Conservation (phyloP, 2,888 invertebrate species). For the Orchesella flavescens region DNA sequence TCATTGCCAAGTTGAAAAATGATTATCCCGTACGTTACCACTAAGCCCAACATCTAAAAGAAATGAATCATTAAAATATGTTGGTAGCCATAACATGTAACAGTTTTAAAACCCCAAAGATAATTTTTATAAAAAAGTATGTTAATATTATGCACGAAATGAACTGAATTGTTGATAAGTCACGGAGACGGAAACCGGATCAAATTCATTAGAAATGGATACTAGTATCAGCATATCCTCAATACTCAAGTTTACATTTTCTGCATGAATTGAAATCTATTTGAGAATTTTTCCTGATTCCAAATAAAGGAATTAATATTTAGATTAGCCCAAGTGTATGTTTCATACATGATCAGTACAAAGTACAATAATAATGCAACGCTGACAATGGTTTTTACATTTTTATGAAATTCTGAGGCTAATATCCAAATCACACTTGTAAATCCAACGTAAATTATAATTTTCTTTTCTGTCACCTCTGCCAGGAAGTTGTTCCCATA, state of each 20-base stretch:
- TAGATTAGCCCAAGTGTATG: too few species aligned
- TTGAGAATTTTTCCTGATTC: background rate
- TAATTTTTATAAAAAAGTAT: too few species aligned
- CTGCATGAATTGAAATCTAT: background rate
- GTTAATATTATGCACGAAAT: too few species aligned
- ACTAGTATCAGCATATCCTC: background rate
- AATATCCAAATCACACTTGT: slow-evolving; percentile 16
- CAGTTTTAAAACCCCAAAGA: too few species aligned
- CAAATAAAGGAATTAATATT: too few species aligned
- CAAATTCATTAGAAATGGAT: background rate
- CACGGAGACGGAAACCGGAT: background rate
- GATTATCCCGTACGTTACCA: too few species aligned
- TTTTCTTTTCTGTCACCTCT: background rate
- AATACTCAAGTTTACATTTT: background rate
- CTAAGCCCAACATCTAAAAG: slow-evolving; percentile 11
- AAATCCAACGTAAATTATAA: background rate
- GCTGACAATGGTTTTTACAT: background rate
- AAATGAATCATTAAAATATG: too few species aligned
- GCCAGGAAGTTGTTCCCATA: slow-evolving; percentile 9
- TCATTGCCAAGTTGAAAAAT: too few species aligned
- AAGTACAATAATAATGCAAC: too few species aligned
- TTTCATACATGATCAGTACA: too few species aligned
- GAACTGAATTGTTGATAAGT: background rate
- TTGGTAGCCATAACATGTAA: background rate
- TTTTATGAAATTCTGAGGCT: slow-evolving; percentile 26